phyloP scores from a whole-genome alignment of 2,113 vertebrate genomes.

The Cyprinodon brontotheroides region DNA sequence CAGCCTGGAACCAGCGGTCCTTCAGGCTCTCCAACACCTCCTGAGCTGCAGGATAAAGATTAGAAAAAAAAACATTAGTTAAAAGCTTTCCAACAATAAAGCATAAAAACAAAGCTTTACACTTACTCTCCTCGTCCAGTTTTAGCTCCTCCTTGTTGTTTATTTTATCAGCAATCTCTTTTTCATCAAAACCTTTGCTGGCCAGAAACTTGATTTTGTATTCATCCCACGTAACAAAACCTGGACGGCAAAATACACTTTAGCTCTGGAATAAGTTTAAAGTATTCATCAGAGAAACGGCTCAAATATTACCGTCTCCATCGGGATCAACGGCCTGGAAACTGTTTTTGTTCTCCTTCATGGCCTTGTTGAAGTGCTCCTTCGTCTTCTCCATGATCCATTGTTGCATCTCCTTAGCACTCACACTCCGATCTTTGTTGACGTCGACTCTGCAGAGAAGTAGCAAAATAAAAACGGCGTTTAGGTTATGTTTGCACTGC shows the following conservation, averaged over 20 bases:
- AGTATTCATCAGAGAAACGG: neutral
- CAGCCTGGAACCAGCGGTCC: slow-evolving; percentile 97
- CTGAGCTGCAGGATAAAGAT: slow-evolving; percentile 82
- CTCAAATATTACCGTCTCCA: slow-evolving; percentile 82
- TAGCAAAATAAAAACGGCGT: neutral
- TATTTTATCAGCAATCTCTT: slow-evolving; percentile 88
- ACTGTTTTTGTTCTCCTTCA: slow-evolving; percentile 89
- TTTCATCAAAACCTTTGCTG: slow-evolving; percentile 93
- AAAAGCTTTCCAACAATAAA: neutral
- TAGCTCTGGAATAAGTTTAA: neutral
- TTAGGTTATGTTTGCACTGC: neutral
- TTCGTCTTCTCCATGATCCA: slow-evolving; percentile 98
- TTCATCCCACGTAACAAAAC: slow-evolving; percentile 93
- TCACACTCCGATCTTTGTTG: slow-evolving; percentile 86
- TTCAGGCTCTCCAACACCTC: slow-evolving; percentile 95
- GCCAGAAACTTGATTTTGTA: slow-evolving; percentile 92
- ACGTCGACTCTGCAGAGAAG: slow-evolving; percentile 84
- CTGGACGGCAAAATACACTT: slow-evolving; percentile 62
- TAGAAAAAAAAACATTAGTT: neutral
- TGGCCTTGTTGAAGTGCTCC: slow-evolving; percentile 93
- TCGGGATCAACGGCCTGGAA: slow-evolving; percentile 93
- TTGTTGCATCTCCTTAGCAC: slow-evolving; percentile 92
- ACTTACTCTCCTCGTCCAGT: slow-evolving; percentile 97
- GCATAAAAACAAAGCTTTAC: neutral
- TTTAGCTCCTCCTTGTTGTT: slow-evolving; percentile 91